Percentiles rank a stretch among this genome's conserved stretches.
phyloP scores from a whole-genome alignment of 2,113 vertebrate genomes.

The Prolemur simus region DNA sequence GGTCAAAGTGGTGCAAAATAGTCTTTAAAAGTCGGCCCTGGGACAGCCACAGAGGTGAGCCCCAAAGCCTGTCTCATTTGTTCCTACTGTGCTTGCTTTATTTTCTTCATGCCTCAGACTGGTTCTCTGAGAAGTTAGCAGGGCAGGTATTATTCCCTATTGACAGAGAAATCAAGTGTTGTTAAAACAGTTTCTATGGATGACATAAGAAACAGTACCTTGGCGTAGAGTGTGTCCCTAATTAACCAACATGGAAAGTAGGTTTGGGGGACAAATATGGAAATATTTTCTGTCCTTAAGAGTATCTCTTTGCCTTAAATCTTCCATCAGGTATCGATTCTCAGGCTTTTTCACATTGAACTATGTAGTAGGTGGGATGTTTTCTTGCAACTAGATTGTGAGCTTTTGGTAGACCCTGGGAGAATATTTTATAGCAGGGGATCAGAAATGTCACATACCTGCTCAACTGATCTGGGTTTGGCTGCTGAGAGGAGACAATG shows the following conservation, averaged over 20 bases:
- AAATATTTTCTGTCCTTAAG: background rate
- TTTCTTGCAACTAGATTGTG: background rate
- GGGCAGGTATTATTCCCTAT: background rate
- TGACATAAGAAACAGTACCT: background rate
- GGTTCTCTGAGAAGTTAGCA: background rate
- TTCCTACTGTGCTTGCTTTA: background rate
- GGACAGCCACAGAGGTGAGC: no score
- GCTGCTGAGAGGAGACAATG: background rate
- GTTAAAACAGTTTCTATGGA: background rate
- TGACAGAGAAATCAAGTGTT: background rate
- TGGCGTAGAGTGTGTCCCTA: background rate
- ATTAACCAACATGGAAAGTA: background rate
- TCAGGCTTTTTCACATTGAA: background rate
- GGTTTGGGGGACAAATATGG: background rate
- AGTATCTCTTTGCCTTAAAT: background rate
- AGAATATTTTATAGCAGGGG: background rate
- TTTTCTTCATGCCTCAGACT: background rate
- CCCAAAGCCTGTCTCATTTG: no score
- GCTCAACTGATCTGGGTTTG: background rate
- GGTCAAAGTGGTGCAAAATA: background rate
- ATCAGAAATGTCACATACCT: background rate
- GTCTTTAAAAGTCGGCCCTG: background rate
- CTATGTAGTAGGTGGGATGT: background rate
- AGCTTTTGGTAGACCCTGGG: background rate
- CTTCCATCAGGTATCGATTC: background rate